Evolutionary conservation across 1,140 invertebrate species (phyloP).

Genomic region (Anastrepha ludens): DNA sequence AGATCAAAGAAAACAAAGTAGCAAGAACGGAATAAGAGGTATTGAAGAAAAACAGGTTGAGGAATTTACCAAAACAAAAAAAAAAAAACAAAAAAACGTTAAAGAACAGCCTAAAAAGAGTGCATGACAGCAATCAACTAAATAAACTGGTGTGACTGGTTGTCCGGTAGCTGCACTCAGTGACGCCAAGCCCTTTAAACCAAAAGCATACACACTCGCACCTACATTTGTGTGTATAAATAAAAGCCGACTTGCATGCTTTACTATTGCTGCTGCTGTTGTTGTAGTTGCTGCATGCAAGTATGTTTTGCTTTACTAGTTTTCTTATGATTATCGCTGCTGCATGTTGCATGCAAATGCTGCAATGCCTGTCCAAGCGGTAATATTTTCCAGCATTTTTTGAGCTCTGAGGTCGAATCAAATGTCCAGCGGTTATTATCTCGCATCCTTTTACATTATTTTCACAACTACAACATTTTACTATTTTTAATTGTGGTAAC

Average conservation of each 20-base stretch:
- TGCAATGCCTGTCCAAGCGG: not conserved
- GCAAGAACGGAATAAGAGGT: too few relatives aligned
- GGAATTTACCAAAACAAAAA: too few relatives aligned
- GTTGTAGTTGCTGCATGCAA: not conserved
- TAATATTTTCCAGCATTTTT: not conserved
- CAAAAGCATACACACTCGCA: not conserved
- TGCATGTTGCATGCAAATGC: not conserved
- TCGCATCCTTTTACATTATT: not conserved
- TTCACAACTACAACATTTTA: not conserved
- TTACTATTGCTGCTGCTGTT: not conserved
- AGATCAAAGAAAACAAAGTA: too few relatives aligned
- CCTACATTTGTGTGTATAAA: not conserved
- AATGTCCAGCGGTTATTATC: not conserved
- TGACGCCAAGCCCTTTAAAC: not conserved
- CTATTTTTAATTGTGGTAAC: constrained; percentile 3
- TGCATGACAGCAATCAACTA: not conserved
- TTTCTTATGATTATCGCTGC: not conserved
- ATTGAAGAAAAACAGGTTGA: too few relatives aligned
- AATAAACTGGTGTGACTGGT: constrained; percentile 12
- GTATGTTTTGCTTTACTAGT: not conserved
- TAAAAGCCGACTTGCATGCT: not conserved
- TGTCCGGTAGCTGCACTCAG: not conserved
- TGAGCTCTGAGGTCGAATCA: constrained; percentile 15
- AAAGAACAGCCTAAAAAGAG: not conserved
- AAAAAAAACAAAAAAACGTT: not conserved